phyloP scores from a whole-genome alignment of 2,113 vertebrate genomes.

The Oceanites oceanicus region DNA sequence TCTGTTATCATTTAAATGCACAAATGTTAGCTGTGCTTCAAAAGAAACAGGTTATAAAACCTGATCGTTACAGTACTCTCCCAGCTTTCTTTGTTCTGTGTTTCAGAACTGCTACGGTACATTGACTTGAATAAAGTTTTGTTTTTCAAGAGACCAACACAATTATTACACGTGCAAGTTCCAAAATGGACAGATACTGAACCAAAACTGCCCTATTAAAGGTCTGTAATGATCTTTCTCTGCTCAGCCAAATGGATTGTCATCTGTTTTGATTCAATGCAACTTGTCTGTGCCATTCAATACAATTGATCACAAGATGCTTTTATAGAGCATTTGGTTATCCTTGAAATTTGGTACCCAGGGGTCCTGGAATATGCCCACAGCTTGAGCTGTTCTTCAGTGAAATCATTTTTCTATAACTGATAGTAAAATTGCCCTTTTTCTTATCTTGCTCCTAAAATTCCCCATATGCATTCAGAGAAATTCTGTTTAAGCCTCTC shows the following conservation, averaged over 20 bases:
- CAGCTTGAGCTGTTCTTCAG: neutral
- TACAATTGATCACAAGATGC: constrained; percentile 32
- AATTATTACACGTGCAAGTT: neutral
- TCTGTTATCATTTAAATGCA: neutral
- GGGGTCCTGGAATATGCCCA: neutral
- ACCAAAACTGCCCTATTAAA: neutral
- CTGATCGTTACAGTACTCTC: neutral
- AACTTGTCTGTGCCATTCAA: constrained; percentile 17
- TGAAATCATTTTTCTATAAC: neutral
- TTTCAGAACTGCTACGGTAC: neutral
- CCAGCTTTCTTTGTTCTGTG: neutral
- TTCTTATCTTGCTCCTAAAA: constrained; percentile 5
- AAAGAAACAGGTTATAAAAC: neutral
- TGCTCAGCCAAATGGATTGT: constrained; percentile 15
- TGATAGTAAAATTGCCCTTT: neutral
- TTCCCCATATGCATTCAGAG: neutral
- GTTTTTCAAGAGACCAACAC: neutral
- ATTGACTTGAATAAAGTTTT: neutral
- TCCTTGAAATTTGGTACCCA: neutral
- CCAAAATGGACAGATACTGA: neutral
- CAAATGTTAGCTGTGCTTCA: neutral
- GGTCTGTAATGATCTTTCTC: constrained; percentile 13
- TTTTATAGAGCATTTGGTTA: constrained; percentile 42
- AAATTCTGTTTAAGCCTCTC: neutral
- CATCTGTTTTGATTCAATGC: constrained; percentile 10